Base-by-base conservation (phyloP, 2,888 invertebrate species). In the Pseudococcus longispinus region DNA sequence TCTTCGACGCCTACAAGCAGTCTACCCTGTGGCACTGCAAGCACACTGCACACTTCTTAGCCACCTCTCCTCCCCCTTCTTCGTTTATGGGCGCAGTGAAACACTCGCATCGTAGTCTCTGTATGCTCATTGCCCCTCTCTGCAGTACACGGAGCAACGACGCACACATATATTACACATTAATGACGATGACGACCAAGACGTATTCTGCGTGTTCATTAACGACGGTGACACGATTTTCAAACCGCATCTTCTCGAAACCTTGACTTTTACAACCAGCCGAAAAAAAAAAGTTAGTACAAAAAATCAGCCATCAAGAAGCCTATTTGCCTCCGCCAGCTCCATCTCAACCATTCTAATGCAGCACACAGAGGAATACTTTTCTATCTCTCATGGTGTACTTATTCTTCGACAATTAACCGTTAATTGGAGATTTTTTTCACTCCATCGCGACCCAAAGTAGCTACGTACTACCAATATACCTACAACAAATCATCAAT, bases 1-100 rank as follows among this genome's bases (percentile, higher is more conserved):
- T 84, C 84, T 60, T 84, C 55, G 51, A 86, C 86, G 86, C 86
- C 86, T 86, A 86, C 86, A 77, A 86, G 37, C 51, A 23, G 77
- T 86, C 86, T 77, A 74, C 51, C 65, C 84, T 26, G 26, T 70
- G 51, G 55, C 86, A 44, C 55, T 23, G 60, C 46, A 42, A 9
- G 37, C 37, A 37, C 4, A 32, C 8, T 20, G 23, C 32, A 80
- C 32, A 20, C 80, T 37, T 46, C 44, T 83, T 83, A 80, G 46
- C 83, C 83, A 20, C 70, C 26, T 70, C 74, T 29, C 74, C 9
- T 5, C 2, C 55, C 60, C 60, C 60, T 60, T 60, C 60, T 60
- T 60, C 13, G 23, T 9, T 9, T 2, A 51, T 51, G 51, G 51
- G 51, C 51, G 51, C 51, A 4, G 11, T 11, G 44, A 46, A 51